Percentiles rank a stretch among this genome's conserved stretches.
Conservation (phyloP, 2,797 vertebrate genomes). For the Darevskia mixta region DNA sequence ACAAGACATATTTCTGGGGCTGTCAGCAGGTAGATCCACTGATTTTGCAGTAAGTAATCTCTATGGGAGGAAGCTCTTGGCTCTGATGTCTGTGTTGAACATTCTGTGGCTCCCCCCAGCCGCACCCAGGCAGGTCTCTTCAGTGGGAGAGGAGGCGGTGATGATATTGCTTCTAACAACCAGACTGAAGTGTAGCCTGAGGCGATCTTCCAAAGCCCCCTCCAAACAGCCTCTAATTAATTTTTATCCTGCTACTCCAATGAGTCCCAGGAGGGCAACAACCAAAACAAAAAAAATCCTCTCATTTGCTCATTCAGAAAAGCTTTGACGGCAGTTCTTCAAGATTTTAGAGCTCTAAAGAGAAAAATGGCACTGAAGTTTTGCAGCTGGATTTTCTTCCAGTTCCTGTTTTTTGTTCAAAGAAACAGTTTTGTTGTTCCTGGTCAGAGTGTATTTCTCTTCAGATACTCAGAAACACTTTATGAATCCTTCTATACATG, state of each 20-base stretch:
- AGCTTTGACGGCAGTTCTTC: conserved; percentile 74
- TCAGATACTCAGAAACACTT: background rate
- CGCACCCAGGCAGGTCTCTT: conserved; percentile 71
- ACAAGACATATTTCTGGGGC: conserved; percentile 81
- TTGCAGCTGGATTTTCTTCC: conserved; percentile 33
- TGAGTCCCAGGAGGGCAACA: conserved; percentile 80
- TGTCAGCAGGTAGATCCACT: conserved; percentile 82
- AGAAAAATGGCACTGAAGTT: conserved; percentile 46
- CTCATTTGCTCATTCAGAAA: conserved; percentile 79
- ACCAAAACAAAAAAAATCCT: conserved; percentile 77
- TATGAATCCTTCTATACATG: background rate
- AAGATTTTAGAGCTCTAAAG: conserved; percentile 71
- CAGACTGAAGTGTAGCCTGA: conserved; percentile 80
- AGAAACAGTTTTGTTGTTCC: conserved; percentile 20
- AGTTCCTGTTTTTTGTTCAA: conserved; percentile 29
- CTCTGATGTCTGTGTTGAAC: conserved; percentile 81
- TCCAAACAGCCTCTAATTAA: conserved; percentile 86
- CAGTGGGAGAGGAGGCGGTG: conserved; percentile 67
- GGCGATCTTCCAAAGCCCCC: conserved; percentile 84
- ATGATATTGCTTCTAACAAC: conserved; percentile 84
- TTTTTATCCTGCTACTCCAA: conserved; percentile 86
- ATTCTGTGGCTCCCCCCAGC: conserved; percentile 73
- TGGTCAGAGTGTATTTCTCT: background rate
- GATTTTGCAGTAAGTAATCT: conserved; percentile 83
- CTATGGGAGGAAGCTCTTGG: conserved; percentile 80